Conservation (phyloP, 2,113 vertebrate species). For the Lasiurus borealis region DNA sequence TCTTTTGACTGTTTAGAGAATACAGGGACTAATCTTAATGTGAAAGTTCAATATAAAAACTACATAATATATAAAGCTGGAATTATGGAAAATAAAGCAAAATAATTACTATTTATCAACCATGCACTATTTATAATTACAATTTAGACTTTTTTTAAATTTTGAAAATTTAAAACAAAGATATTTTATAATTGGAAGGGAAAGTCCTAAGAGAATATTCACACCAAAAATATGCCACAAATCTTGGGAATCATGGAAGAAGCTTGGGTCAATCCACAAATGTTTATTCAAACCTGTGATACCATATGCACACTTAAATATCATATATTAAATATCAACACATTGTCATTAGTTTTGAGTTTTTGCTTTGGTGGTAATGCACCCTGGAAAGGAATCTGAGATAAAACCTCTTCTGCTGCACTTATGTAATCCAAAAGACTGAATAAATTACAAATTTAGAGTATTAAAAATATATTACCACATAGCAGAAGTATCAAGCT, state of each 20-base stretch:
- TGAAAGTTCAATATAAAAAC: slow-evolving; percentile 50
- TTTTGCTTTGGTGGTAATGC: not conserved
- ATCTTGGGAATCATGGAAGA: not conserved
- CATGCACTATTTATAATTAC: not conserved
- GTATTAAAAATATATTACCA: not conserved
- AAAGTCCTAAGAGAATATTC: not conserved
- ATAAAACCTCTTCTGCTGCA: not conserved
- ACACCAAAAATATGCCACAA: not conserved
- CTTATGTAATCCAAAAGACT: not conserved
- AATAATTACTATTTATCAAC: not conserved
- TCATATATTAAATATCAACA: not conserved
- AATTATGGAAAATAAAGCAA: slow-evolving; percentile 10
- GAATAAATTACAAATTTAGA: not conserved
- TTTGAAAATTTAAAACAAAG: not conserved
- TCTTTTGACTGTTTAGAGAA: slow-evolving; percentile 61
- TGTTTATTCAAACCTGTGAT: not conserved
- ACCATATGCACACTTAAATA: not conserved
- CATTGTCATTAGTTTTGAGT: not conserved
- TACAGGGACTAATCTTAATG: slow-evolving; percentile 47
- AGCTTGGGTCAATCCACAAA: not conserved
- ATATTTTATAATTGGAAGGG: not conserved
- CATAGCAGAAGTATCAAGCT: not conserved
- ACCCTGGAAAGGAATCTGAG: not conserved
- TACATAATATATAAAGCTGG: not conserved
- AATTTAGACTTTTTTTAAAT: slow-evolving; percentile 35